Conservation (phyloP, 2,113 vertebrate genomes). For the Aspidoscelis tigris region DNA sequence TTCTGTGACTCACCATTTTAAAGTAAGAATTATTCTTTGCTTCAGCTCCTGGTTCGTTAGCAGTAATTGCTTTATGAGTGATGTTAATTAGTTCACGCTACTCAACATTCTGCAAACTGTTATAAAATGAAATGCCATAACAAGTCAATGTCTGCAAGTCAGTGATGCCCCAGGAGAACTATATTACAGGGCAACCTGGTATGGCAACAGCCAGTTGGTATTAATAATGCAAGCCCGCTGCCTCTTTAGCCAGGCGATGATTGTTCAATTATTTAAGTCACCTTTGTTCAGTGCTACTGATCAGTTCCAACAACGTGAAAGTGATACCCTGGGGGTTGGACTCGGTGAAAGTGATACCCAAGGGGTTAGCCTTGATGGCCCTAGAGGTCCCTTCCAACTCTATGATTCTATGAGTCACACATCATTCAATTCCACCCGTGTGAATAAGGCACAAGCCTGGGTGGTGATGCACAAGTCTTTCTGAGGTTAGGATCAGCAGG, state of each 20-base stretch:
- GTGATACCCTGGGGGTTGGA: too few species aligned
- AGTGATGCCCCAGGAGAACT: background rate
- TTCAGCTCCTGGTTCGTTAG: background rate
- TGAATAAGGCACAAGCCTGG: too few species aligned
- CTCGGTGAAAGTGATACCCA: too few species aligned
- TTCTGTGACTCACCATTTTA: background rate
- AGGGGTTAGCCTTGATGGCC: too few species aligned
- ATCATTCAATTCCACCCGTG: too few species aligned
- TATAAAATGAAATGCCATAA: background rate
- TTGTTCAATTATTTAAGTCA: background rate
- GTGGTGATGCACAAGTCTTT: too few species aligned
- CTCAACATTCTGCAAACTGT: background rate
- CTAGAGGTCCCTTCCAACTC: too few species aligned
- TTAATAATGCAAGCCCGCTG: background rate
- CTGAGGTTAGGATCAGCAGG: too few species aligned
- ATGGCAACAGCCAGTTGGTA: background rate
- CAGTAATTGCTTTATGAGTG: background rate
- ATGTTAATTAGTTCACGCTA: background rate
- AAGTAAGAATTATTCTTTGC: background rate
- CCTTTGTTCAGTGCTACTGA: background rate
- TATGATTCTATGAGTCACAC: too few species aligned
- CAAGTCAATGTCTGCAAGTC: background rate
- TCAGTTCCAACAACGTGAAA: too few species aligned
- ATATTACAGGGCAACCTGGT: background rate
- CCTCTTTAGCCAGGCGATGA: background rate